phyloP scores from a whole-genome alignment of 2,113 vertebrate genomes.

The Xiphophorus maculatus region DNA sequence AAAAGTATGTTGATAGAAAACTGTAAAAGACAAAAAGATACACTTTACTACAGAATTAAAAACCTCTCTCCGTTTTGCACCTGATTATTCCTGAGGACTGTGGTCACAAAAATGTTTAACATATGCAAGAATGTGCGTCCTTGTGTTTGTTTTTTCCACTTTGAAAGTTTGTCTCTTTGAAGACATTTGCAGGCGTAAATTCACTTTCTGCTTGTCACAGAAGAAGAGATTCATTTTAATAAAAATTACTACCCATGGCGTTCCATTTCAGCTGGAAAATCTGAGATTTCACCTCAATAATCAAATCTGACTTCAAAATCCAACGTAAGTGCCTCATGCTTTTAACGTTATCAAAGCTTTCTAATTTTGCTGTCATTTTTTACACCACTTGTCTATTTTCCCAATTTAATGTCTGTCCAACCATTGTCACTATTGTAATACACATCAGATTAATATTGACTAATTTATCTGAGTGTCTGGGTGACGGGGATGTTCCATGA shows the following conservation, averaged over 20 bases:
- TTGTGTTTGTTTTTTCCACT: neutral
- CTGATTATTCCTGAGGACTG: neutral
- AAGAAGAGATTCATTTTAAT: neutral
- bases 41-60: neutral
- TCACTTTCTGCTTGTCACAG: too few relatives aligned
- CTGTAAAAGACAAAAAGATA: neutral
- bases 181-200: too few relatives aligned
- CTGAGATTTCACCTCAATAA: neutral
- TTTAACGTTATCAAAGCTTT: neutral
- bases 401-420: neutral
- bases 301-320: neutral
- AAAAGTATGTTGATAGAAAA: neutral
- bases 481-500: neutral
- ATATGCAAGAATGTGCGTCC: neutral
- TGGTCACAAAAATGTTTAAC: neutral
- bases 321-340: conserved; percentile 4
- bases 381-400: neutral
- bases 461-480: neutral
- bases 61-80: neutral
- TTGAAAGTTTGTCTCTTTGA: neutral
- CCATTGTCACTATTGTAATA: neutral
- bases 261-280: neutral
- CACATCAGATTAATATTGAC: neutral
- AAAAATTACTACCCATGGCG: neutral
- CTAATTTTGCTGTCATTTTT: neutral